Conservation (phyloP, 1,140 invertebrate species). For the Listronotus oregonensis region DNA sequence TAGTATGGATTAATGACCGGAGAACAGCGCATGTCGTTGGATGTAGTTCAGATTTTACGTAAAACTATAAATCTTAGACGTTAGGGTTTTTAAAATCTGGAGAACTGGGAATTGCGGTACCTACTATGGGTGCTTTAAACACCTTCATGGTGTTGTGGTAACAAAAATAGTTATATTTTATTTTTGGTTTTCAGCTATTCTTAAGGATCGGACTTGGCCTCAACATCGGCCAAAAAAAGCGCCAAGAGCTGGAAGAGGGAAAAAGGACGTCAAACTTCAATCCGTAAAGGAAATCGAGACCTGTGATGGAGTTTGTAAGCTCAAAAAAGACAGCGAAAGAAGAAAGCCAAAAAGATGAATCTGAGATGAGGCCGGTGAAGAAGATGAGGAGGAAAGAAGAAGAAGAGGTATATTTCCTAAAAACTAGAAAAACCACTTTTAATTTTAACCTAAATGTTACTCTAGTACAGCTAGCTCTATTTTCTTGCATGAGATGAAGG, state of each 20-base stretch:
- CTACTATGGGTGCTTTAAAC: too few relatives aligned
- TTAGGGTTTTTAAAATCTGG: too few relatives aligned
- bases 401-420: constrained; percentile 57
- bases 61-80: too few relatives aligned
- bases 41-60: too few relatives aligned
- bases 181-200: constrained; percentile 68
- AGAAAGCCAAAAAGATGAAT: constrained; percentile 62
- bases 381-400: constrained; percentile 65
- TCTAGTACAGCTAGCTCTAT: background rate
- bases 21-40: too few relatives aligned
- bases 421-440: too few relatives aligned
- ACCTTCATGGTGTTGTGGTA: too few relatives aligned
- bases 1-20: too few relatives aligned
- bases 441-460: too few relatives aligned
- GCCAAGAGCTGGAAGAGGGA: constrained; percentile 83
- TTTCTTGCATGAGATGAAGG: too few relatives aligned
- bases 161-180: background rate
- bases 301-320: constrained; percentile 79
- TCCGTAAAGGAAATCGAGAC: constrained; percentile 83
- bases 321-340: constrained; percentile 64
- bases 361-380: constrained; percentile 67
- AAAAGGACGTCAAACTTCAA: constrained; percentile 75
- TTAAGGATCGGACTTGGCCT: constrained; percentile 83
- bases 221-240: constrained; percentile 85
- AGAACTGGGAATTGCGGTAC: too few relatives aligned